phyloP scores from a whole-genome alignment of 2,888 invertebrate genomes.

The Sycophila texana region DNA sequence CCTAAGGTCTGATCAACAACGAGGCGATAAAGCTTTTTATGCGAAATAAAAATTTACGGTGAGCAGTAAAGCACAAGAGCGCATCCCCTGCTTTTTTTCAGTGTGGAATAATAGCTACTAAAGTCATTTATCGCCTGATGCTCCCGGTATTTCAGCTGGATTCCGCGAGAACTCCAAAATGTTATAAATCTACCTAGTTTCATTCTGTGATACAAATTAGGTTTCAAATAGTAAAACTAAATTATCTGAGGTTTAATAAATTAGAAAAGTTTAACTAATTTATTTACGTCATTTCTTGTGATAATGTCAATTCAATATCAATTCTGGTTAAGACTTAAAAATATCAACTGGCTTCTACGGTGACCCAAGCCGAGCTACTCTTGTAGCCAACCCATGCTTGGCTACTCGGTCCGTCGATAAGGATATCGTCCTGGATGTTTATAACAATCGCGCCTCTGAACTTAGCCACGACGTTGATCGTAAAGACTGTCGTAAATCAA shows the following conservation, averaged over 20 bases:
- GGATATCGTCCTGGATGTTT: no score
- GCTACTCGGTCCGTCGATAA: no score
- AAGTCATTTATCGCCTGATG: conserved; percentile 34
- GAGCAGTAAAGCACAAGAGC: conserved; percentile 10
- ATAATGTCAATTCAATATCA: no score
- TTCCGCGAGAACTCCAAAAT: neutral
- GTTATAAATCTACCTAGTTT: neutral
- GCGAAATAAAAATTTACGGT: conserved; percentile 31
- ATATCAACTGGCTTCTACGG: no score
- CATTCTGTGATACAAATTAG: conserved; percentile 11
- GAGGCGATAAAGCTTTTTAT: conserved; percentile 2
- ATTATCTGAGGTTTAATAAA: neutral
- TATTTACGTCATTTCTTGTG: no score
- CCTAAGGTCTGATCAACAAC: no score
- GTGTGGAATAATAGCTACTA: neutral
- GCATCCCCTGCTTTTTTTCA: neutral
- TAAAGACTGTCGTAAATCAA: no score
- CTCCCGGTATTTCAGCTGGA: conserved; percentile 7
- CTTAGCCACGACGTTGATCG: no score
- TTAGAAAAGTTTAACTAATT: neutral
- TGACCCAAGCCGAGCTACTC: no score
- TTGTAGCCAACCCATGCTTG: no score
- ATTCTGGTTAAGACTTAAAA: no score
- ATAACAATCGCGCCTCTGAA: no score
- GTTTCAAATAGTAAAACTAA: neutral